These are phyloP conservation scores for Naso thynnoides DNA, from an alignment of 2,797 vertebrate genomes.

Conservation along the genomic window DNA sequence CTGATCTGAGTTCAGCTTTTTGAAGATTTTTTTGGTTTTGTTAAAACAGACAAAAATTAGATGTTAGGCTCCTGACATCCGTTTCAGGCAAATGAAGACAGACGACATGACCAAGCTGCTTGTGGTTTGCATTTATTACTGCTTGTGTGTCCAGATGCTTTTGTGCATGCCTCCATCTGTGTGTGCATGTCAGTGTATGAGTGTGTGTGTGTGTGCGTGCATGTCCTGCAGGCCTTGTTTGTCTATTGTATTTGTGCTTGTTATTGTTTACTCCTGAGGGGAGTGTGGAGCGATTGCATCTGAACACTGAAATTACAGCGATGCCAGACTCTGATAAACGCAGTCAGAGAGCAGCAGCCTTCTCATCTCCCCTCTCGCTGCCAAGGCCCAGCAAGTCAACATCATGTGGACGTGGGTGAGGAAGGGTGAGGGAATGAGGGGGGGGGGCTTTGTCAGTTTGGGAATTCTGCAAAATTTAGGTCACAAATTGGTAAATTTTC, in stretches of 20 bases:
- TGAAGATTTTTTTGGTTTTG: not conserved
- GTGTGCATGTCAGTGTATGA: constrained; percentile 18
- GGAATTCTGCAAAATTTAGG: constrained; percentile 17
- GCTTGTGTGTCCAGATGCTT: constrained; percentile 13
- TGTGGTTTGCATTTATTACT: constrained; percentile 47
- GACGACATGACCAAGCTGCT: constrained; percentile 9
- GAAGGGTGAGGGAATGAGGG: not conserved
- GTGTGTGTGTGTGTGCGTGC: constrained; percentile 39
- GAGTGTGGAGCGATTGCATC: constrained; percentile 84
- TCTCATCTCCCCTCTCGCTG: constrained; percentile 48
- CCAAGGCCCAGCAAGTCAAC: constrained; percentile 31
- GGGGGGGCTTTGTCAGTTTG: not conserved
- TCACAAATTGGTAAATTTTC: not conserved
- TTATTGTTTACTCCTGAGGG: constrained; percentile 88
- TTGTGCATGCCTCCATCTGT: constrained; percentile 20
- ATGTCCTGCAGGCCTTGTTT: constrained; percentile 84
- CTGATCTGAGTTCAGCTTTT: constrained; percentile 18
- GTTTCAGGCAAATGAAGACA: not conserved
- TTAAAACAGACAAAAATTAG: not conserved
- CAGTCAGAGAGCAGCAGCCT: constrained; percentile 67
- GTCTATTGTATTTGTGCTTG: constrained; percentile 84
- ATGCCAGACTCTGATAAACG: constrained; percentile 83
- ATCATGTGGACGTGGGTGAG: constrained; percentile 36
- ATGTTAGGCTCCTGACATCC: not conserved
- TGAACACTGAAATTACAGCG: constrained; percentile 89